Conservation (phyloP, 2,888 invertebrate genomes). For the Drosophila kuntzei region DNA sequence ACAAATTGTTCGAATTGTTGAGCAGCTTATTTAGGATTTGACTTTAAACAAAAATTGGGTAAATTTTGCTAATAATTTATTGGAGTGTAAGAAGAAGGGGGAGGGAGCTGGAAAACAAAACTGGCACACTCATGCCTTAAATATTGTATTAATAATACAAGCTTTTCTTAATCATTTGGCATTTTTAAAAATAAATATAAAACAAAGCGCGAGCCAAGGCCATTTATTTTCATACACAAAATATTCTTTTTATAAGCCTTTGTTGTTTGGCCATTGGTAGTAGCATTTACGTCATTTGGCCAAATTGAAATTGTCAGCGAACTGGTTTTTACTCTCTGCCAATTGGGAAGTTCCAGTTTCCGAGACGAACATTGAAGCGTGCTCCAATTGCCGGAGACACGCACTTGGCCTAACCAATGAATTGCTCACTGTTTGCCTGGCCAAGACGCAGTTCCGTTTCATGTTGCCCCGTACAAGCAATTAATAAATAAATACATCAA, state of each 20-base stretch:
- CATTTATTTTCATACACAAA: constrained; percentile 69
- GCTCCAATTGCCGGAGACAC: constrained; percentile 51
- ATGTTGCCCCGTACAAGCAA: constrained; percentile 41
- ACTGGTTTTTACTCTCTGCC: constrained; percentile 41
- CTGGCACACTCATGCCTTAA: constrained; percentile 24
- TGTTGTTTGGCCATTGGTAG: constrained; percentile 35
- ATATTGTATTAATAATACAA: constrained; percentile 12
- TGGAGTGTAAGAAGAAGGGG: no score
- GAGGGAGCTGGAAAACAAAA: neutral
- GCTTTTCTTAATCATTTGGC: constrained; percentile 26
- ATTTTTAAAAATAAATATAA: constrained; percentile 31
- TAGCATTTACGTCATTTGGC: constrained; percentile 55
- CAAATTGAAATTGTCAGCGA: constrained; percentile 35
- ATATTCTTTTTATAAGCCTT: constrained; percentile 72
- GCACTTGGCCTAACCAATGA: constrained; percentile 20
- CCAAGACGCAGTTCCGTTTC: constrained; percentile 68
- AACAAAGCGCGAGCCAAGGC: constrained; percentile 62
- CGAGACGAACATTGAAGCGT: constrained; percentile 37
- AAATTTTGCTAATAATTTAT: constrained; percentile 29
- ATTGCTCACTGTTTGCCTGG: constrained; percentile 11
- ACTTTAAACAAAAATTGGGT: constrained; percentile 18
- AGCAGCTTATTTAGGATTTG: constrained; percentile 54
- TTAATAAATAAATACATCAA: constrained; percentile 74
- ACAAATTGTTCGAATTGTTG: constrained; percentile 8
- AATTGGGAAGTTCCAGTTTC: constrained; percentile 53